Evolutionary conservation across 2,113 vertebrate species (phyloP), one percentile per base, ranked within the genome.

Genomic region (Sorex araneus): DNA sequence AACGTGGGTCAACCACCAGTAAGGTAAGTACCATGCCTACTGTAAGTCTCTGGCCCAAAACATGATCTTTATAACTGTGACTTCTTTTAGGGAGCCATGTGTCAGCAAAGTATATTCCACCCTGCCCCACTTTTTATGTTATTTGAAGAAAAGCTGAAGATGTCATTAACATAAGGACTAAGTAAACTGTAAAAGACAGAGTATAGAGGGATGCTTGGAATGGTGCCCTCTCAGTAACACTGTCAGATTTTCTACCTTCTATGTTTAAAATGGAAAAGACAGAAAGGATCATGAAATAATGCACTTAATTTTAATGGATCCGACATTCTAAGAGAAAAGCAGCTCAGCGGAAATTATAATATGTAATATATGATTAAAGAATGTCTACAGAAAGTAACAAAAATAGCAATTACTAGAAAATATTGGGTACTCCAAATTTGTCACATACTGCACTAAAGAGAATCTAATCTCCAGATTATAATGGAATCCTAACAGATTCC

Each of bases 221-320:
- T 63, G 30, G 30, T 71, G 30, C 50, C 45, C 25, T 47, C 30
- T 23, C 12, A 18, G 30, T 16, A 77, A 47, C 1, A 34, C 4
- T 36, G 19, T 7, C 36, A 36, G 7, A n/a, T 63, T 60, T 21
- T 71, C 50, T 60, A 27, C 3, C 25, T 76, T 63, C 63, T 54
- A 28, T 93, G 19, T 70, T 78, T 84, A 89, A 70, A 63, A 89
- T 16, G 64, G 19, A 63, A 71, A 89, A 83, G 23, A 45, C 30
- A 83, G 34, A 60, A 60, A 88, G 9, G 71, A n/a, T 18, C 25
- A 77, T 2, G 34, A 40, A 47, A 27, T 36, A 63, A 9, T 6
- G 13, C 47, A 12, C 30, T 43, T 69, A 69, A 82, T 78, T 45
- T 57, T 13, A 85, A 85, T 47, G 40, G 28, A 23, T 47, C 82